Evolutionary conservation across 2,113 vertebrate genomes (phyloP).

Genomic region (Cacatua alba): DNA sequence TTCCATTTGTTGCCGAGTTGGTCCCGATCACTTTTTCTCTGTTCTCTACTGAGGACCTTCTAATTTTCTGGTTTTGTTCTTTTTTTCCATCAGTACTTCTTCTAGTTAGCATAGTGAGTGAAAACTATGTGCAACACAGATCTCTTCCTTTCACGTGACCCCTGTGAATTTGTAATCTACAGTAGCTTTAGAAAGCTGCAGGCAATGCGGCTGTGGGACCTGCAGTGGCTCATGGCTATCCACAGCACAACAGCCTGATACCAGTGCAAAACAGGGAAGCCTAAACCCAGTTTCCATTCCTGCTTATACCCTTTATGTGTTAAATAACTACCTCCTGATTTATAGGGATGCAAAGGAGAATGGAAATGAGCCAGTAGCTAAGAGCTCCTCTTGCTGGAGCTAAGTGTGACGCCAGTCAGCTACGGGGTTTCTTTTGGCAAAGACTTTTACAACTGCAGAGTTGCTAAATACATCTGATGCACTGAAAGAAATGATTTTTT

Average conservation of each 20-base stretch:
- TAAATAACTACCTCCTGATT: not conserved
- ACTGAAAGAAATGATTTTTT: not conserved
- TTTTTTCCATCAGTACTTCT: not conserved
- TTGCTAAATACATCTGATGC: not conserved
- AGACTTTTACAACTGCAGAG: not conserved
- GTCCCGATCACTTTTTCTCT: not conserved
- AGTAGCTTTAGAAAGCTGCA: not conserved
- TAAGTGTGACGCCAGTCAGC: rapidly evolving
- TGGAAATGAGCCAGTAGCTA: not conserved
- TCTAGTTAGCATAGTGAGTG: not conserved
- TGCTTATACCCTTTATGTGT: not conserved
- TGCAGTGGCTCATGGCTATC: not conserved
- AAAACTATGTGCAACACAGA: rapidly evolving
- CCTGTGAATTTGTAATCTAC: not conserved
- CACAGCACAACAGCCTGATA: not conserved
- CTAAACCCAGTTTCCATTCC: not conserved
- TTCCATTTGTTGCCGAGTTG: not conserved
- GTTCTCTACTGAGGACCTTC: not conserved
- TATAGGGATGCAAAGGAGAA: not conserved
- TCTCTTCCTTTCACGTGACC: not conserved
- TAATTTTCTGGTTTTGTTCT: not conserved
- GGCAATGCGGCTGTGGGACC: not conserved
- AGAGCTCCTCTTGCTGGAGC: not conserved
- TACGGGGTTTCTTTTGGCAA: not conserved
- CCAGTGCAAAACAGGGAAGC: not conserved